Base-by-base conservation (phyloP, 2,797 vertebrate species). In the Eidolon dupreanum region DNA sequence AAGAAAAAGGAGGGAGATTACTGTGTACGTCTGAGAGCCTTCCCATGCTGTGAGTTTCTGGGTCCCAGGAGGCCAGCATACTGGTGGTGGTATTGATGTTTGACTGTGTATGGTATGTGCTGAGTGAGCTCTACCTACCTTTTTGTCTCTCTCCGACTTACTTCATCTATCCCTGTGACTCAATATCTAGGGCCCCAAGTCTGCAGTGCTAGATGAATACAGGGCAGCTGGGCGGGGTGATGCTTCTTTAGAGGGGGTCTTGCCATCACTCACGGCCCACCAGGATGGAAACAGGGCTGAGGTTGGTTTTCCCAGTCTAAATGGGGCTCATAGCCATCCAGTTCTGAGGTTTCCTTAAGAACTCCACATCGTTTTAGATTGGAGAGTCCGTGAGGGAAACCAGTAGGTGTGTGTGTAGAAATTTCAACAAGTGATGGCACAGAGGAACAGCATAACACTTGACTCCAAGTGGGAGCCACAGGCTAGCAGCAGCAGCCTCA, bases 141-240 rank as follows among this genome's bases (percentile, higher is more conserved):
- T 53, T 51, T 28, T 51, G n/a, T 89, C 55, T 57, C 22, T 13
- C 22, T 74, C 51, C 11, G 4, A 17, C 28, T 51, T 51, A 17
- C 28, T 51, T 51, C 51, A 59, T 17, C 55, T 31, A 6, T 51
- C 41, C 70, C 28, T 8, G 22, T 15, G 74, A 41, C 2, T 28
- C 2, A 19, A 9, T 22, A 20, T 70, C 75, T 6, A 31, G 12
- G 28, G 13, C 28, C 46, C 24, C 16, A 12, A 2, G 49, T 33
- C 61, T 78, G 59, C 31, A 43, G 3, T 22, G n/a, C 28, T 31
- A 43, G 59, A 49, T 17, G 13, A 51, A 82, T n/a, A 17, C 13
- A 28, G 5, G 49, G 2, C 1, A 3, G 28, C 4, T 10, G 19
- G 68, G 13, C 55, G 28, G 2, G 2, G 5, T 0, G 2, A 6